These are phyloP conservation scores for Xanthostigma xanthostigma DNA, from an alignment of 2,888 invertebrate genomes.

Conservation along the genomic window DNA sequence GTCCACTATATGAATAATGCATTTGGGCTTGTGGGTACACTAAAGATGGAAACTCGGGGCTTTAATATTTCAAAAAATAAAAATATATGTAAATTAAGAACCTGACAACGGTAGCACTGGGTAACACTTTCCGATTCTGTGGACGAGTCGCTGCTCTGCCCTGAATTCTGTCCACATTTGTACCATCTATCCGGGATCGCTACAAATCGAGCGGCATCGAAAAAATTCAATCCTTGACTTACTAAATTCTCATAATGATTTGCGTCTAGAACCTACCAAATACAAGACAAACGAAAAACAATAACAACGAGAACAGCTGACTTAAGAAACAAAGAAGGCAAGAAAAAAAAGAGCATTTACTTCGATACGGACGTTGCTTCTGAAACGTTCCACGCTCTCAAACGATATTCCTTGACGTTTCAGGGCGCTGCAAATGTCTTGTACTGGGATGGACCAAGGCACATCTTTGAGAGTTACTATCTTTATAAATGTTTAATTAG, in stretches of 20 bases:
- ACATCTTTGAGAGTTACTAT: conserved; percentile 30
- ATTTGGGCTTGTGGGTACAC: too few relatives aligned
- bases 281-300: conserved; percentile 1
- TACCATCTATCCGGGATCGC: conserved; percentile 28
- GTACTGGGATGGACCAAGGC: conserved; percentile 33
- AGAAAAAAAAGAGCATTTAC: conserved; percentile 15
- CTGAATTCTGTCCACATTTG: conserved; percentile 8
- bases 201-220: conserved; percentile 28
- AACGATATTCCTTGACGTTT: conserved; percentile 28
- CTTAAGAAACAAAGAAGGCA: background rate
- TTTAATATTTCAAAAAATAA: too few relatives aligned
- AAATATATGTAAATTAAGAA: background rate
- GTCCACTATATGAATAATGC: too few relatives aligned
- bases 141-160: background rate
- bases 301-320: background rate
- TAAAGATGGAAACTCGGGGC: too few relatives aligned
- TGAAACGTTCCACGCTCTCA: conserved; percentile 26
- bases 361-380: conserved; percentile 29
- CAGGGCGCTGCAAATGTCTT: conserved; percentile 30
- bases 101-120: conserved; percentile 35
- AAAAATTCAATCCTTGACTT: conserved; percentile 34
- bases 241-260: conserved; percentile 28
- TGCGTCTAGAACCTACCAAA: conserved; percentile 27
- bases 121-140: conserved; percentile 26
- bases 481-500: background rate